Evolutionary conservation across 1,140 invertebrate genomes (phyloP).

Genomic region (Aphidius ervi): DNA sequence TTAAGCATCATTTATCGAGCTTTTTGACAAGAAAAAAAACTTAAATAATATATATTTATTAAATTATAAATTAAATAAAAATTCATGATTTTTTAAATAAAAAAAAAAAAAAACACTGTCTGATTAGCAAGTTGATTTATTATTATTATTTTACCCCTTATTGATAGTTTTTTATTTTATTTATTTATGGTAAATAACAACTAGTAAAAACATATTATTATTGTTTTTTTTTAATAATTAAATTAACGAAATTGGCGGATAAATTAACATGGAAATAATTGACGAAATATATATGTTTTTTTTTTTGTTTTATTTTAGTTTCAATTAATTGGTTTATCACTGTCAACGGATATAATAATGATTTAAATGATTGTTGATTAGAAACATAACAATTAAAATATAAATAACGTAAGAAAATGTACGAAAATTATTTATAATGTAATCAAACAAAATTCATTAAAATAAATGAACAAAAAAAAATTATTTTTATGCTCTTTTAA

Average conservation of each 20-base stretch:
- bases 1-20: not conserved
- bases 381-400: slow-evolving; percentile 14
- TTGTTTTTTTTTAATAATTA: not conserved
- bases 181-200: not conserved
- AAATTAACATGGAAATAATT: not conserved
- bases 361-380: slow-evolving; percentile 1
- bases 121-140: slow-evolving; percentile 13
- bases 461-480: slow-evolving; percentile 15
- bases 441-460: not conserved
- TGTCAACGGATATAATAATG: slow-evolving; percentile 12
- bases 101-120: slow-evolving; percentile 5
- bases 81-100: not conserved
- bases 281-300: not conserved
- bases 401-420: slow-evolving; percentile 9
- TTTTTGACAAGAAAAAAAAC: slow-evolving; percentile 8
- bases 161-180: slow-evolving; percentile 4
- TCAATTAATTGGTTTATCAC: slow-evolving; percentile 9
- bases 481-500: not conserved
- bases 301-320: not conserved
- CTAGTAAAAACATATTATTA: not conserved
- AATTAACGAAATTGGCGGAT: not conserved
- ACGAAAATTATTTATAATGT: slow-evolving; percentile 1
- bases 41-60: slow-evolving; percentile 9
- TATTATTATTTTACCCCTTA: slow-evolving; percentile 4
- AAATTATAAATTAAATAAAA: slow-evolving; percentile 12